Evolutionary conservation across 2,888 invertebrate genomes (phyloP), one percentile per base, ranked within the genome.

Genomic region (Agonum fuliginosum): DNA sequence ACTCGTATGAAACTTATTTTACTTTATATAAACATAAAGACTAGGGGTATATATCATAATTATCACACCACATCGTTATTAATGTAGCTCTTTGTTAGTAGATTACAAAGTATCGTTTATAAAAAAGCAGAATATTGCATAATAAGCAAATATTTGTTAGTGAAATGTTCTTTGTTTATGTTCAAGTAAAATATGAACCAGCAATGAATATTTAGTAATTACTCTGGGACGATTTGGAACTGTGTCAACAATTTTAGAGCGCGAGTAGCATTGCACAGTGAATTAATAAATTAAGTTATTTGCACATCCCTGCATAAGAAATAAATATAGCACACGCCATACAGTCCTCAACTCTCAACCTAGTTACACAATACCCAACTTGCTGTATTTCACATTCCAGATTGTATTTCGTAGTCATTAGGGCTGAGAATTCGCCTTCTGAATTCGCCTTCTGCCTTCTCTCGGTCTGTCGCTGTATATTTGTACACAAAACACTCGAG

Each of bases 271-370:
- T 12, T 3, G 22, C 10, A 12, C 1, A 54, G 54, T 54, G 24
- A 22, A 54, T 54, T 22, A 24, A 54, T 54, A 54, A 54, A 54
- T 22, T 22, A n/a, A 12, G 8, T 0, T 24, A 22, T 54, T 54
- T 54, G 54, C 20, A 24, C 54, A 54, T n/a, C 54, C 54, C 54
- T 24, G 24, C 54, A 54, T 54, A 54, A 54, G 54, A 54, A 54
- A 54, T 54, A 54, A 24, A 22, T 22, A 48, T 19, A 48, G n/a
- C n/a, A n/a, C n/a, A n/a, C n/a, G n/a, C n/a, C n/a, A n/a, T n/a
- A n/a, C n/a, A n/a, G n/a, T 10, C 6, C 20, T 20, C 54, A 10
- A n/a, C 24, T 20, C 54, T 37, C 12, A n/a, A 12, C 54, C 12
- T 54, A 54, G 24, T 12, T 1, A 1, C n/a, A 4, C n/a, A 54